Base-by-base conservation (phyloP, 2,888 invertebrate genomes). In the Noctua pronuba region DNA sequence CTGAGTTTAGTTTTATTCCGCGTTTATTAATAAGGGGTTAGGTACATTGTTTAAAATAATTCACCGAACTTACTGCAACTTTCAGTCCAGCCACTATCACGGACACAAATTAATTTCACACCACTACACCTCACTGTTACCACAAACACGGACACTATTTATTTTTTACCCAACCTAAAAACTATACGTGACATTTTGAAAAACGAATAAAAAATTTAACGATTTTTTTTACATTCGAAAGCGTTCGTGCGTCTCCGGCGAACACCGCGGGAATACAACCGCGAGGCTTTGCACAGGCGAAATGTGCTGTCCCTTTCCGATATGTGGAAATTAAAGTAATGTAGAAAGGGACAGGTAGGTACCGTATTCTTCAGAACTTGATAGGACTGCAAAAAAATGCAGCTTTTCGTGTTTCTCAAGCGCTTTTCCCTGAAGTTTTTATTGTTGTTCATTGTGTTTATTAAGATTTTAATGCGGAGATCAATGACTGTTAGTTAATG, bases 201-300 rank as follows among this genome's bases (percentile, higher is more conserved):
- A 81, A 79, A 10, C 52, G 68, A 81, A 78, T 71, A 78, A 78
- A 80, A 76, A 73, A 65, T 79, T 75, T 80, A 84, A 80, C 77
- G 66, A 79, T 84, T 85, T 82, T 88, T 88, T 83, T 89, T 77
- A 86, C 83, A 84, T 87, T 91, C 87, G 90, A 80, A 87, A 75
- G 90, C 93, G 89, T 86, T 94, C 95, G 95, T 95, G 94, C 94
- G 93, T 91, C 90, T 89, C 92, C 90, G 88, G 77, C 88, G 91
- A 91, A 91, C 86, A 91, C 89, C 89, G 89, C 90, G 87, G 86
- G 86, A 86, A 89, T 89, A 91, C 88, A 88, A 84, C 70, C 73
- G 74, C 62, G 90, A 89, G 83, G 84, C 83, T 83, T 86, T 75
- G 80, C 88, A 86, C 86, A 84, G 88, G 88, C 86, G 86, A 89